Conservation (phyloP, 2,797 vertebrate species). For the Peromyscus aztecus region DNA sequence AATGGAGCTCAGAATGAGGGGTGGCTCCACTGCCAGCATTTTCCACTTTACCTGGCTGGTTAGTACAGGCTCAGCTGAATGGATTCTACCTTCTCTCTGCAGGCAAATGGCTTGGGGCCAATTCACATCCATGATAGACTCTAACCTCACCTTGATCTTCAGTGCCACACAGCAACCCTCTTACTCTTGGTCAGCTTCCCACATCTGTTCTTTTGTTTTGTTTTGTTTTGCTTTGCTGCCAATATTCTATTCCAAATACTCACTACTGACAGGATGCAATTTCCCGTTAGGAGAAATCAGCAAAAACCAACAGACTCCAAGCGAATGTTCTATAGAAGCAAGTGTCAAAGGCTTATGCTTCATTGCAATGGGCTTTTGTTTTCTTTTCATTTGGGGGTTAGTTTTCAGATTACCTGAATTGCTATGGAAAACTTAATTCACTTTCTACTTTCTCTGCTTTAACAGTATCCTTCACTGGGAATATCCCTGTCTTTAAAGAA, state of each 20-base stretch:
- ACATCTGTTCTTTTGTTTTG: neutral
- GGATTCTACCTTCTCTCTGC: neutral
- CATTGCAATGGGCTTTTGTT: neutral
- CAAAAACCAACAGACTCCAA: neutral
- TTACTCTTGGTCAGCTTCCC: neutral
- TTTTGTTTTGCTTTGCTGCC: neutral
- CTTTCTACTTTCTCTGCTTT: neutral
- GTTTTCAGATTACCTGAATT: neutral
- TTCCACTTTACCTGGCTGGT: neutral
- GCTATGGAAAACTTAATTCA: neutral
- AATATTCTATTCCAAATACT: neutral
- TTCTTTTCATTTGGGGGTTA: neutral
- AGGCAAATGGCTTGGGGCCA: accelerated
- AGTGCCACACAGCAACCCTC: too few species aligned
- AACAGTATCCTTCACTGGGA: neutral
- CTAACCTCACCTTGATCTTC: neutral
- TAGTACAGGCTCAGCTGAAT: neutral
- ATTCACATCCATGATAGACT: neutral
- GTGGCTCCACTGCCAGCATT: neutral
- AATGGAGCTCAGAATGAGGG: neutral
- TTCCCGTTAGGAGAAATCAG: neutral
- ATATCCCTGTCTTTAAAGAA: neutral
- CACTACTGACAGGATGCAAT: neutral
- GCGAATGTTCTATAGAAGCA: too few species aligned
- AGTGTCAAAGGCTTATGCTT: neutral